A percentile compares a stretch with the other conserved stretches of the same genome.
phyloP scores from a whole-genome alignment of 2,888 invertebrate species.

The Harpalus rufipes region DNA sequence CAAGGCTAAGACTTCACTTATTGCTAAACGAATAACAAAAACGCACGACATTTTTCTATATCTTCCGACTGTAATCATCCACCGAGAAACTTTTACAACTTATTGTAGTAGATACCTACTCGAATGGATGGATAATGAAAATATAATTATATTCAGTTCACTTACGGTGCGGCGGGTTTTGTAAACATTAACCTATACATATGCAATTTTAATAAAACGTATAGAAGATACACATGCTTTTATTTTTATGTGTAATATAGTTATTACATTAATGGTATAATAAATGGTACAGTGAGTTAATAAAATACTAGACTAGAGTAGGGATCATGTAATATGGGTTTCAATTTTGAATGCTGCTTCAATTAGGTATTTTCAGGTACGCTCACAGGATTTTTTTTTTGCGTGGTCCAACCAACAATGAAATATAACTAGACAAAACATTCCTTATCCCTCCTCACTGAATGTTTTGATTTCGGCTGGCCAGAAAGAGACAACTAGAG shows the following conservation, averaged over 20 bases:
- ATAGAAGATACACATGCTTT: neutral
- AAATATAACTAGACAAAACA: too few relatives aligned
- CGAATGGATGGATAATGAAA: constrained; percentile 3
- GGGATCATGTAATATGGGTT: too few relatives aligned
- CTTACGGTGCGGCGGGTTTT: neutral
- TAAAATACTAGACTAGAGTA: neutral
- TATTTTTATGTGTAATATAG: constrained; percentile 1
- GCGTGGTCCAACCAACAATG: too few relatives aligned
- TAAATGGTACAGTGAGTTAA: too few relatives aligned
- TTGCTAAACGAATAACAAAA: constrained; percentile 10
- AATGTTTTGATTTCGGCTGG: too few relatives aligned
- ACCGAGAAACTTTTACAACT: neutral
- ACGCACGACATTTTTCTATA: neutral
- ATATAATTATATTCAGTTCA: constrained; percentile 12
- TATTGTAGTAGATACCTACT: neutral
- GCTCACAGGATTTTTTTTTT: too few relatives aligned
- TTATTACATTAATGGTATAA: too few relatives aligned
- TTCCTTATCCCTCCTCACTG: too few relatives aligned
- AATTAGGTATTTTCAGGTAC: too few relatives aligned
- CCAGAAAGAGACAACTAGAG: too few relatives aligned
- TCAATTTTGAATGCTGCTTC: too few relatives aligned
- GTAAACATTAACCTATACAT: neutral
- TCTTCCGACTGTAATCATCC: neutral
- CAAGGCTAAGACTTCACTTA: constrained; percentile 18
- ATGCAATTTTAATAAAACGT: neutral